phyloP scores from a whole-genome alignment of 2,888 invertebrate genomes.

The Allolobophora icterica region DNA sequence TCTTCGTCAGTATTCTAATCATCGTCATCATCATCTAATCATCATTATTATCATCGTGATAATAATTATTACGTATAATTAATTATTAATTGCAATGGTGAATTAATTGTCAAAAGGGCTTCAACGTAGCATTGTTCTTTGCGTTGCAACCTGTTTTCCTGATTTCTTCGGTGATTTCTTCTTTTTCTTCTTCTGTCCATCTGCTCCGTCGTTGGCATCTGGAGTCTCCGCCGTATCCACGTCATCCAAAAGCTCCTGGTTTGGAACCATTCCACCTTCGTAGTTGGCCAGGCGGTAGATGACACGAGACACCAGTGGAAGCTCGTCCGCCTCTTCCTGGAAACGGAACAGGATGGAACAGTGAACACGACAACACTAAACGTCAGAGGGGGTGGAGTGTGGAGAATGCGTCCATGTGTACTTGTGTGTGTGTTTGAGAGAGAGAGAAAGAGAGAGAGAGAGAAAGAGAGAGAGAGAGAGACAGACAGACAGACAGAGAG shows the following conservation, averaged over 20 bases:
- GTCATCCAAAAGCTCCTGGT: conserved; percentile 68
- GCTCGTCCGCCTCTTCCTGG: conserved; percentile 80
- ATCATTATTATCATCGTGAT: not conserved
- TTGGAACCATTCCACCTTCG: conserved; percentile 89
- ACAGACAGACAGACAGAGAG: not conserved
- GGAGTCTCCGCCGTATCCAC: conserved; percentile 28
- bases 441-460: not conserved
- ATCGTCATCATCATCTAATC: no score
- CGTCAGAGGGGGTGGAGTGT: not conserved
- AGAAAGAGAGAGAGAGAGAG: not conserved
- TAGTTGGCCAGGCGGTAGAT: conserved; percentile 91
- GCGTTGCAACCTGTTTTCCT: not conserved
- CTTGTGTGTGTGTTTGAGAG: no score
- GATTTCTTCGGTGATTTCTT: conserved; percentile 31
- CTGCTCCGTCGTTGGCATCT: not conserved
- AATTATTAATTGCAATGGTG: not conserved
- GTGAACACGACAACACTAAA: not conserved
- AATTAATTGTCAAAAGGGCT: not conserved
- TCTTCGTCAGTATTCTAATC: no score
- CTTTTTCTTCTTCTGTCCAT: conserved; percentile 41
- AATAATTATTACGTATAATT: no score
- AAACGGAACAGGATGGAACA: conserved; percentile 35
- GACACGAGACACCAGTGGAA: conserved; percentile 85
- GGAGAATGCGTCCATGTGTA: not conserved
- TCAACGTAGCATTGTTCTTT: no score